Conservation (phyloP, 2,113 vertebrate genomes). For the Nothoprocta pentlandii region DNA sequence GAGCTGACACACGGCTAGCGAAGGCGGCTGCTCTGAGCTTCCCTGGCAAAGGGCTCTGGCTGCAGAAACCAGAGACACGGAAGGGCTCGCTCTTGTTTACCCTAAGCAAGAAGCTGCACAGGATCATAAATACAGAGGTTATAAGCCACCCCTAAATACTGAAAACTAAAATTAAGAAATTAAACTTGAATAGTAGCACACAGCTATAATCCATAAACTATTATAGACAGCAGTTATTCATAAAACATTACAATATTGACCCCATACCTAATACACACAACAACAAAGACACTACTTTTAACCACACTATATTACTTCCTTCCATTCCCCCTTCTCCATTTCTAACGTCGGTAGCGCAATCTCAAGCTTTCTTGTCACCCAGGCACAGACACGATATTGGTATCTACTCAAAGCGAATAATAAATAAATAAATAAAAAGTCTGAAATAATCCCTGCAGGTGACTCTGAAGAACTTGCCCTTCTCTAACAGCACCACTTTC, state of each 20-base stretch:
- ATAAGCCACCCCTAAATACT: neutral
- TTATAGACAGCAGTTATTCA: neutral
- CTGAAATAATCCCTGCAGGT: neutral
- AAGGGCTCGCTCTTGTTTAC: neutral
- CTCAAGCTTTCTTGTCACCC: neutral
- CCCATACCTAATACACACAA: accelerated
- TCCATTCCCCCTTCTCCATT: neutral
- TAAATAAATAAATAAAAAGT: no score
- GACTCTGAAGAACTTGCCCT: neutral
- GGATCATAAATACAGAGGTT: neutral
- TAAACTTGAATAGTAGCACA: neutral
- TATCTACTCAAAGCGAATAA: neutral
- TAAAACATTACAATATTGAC: neutral
- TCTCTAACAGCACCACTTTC: neutral
- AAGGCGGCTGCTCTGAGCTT: neutral
- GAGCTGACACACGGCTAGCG: neutral
- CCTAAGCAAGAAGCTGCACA: neutral
- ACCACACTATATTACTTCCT: neutral
- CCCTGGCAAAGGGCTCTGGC: neutral
- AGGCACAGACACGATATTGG: accelerated
- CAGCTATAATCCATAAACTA: neutral
- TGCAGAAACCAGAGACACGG: neutral
- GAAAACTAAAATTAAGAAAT: neutral
- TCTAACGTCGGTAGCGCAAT: neutral
- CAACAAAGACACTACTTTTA: neutral